Evolutionary conservation across 2,888 invertebrate species (phyloP).

Genomic region (Anthoptus insignis): DNA sequence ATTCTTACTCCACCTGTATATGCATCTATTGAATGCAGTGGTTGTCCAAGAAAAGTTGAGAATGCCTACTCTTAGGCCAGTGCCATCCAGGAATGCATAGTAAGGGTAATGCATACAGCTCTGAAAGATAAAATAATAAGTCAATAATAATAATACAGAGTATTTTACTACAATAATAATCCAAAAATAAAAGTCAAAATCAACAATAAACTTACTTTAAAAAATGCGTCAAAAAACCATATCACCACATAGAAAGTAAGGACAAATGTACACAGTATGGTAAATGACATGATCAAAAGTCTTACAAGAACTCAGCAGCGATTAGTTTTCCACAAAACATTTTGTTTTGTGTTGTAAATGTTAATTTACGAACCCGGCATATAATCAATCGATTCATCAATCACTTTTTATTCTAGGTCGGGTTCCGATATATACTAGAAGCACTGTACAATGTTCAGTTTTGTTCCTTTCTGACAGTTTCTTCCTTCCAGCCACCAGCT

Average conservation of each 20-base stretch:
- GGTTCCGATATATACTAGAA: too few relatives aligned
- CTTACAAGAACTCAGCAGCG: neutral
- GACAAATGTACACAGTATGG: constrained; percentile 87
- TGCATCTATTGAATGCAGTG: constrained; percentile 91
- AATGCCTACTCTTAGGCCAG: constrained; percentile 91
- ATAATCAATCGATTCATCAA: constrained; percentile 17
- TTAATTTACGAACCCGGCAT: constrained; percentile 21
- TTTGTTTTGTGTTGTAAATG: constrained; percentile 16
- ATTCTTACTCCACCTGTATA: constrained; percentile 91
- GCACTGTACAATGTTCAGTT: too few relatives aligned
- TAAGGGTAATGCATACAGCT: constrained; percentile 95
- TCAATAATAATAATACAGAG: too few relatives aligned
- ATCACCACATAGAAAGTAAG: constrained; percentile 89
- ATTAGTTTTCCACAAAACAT: constrained; percentile 8
- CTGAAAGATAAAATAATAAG: constrained; percentile 80
- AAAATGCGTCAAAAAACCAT: constrained; percentile 94
- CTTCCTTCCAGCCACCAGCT: too few relatives aligned
- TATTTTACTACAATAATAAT: too few relatives aligned
- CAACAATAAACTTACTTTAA: constrained; percentile 88
- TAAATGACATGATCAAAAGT: constrained; percentile 87
- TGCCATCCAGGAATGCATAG: constrained; percentile 91
- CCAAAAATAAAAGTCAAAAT: constrained; percentile 12
- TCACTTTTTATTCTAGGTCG: too few relatives aligned
- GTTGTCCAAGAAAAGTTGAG: constrained; percentile 93
- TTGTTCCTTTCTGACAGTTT: too few relatives aligned